A percentile compares a stretch with the other conserved stretches of the same genome.
phyloP scores from a whole-genome alignment of 2,888 invertebrate species.

The Mimumesa dahlbomi region DNA sequence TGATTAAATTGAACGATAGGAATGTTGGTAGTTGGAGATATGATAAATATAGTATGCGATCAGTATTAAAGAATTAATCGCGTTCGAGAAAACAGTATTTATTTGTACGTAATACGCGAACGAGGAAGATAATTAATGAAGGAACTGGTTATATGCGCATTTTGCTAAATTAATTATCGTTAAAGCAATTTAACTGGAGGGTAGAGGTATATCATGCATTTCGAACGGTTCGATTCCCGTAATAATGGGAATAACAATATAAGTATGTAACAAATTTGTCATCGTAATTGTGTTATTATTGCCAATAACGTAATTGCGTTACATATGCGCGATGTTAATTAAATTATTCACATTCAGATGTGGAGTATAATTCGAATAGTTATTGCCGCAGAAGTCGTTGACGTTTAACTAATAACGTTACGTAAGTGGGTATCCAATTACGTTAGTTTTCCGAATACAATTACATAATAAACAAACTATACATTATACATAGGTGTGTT shows the following conservation, averaged over 20 bases:
- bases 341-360: constrained; percentile 43
- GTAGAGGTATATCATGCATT: background rate
- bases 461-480: too few relatives aligned
- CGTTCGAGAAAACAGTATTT: too few relatives aligned
- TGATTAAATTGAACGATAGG: too few relatives aligned
- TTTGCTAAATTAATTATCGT: background rate
- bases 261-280: constrained; percentile 27
- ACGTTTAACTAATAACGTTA: constrained; percentile 39
- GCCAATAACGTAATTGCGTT: constrained; percentile 45
- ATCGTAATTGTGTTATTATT: constrained; percentile 41
- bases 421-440: constrained; percentile 49
- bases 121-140: background rate
- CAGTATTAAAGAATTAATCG: too few relatives aligned
- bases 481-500: too few relatives aligned
- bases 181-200: background rate
- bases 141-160: background rate
- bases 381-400: constrained; percentile 44
- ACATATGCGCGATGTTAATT: constrained; percentile 36
- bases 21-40: too few relatives aligned
- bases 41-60: too few relatives aligned
- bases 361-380: constrained; percentile 33
- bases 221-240: constrained; percentile 23
- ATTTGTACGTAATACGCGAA: too few relatives aligned
- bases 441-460: too few relatives aligned
- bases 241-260: constrained; percentile 17